Evolutionary conservation across 2,113 vertebrate species (phyloP).

Genomic region (Myiagra hebetior): DNA sequence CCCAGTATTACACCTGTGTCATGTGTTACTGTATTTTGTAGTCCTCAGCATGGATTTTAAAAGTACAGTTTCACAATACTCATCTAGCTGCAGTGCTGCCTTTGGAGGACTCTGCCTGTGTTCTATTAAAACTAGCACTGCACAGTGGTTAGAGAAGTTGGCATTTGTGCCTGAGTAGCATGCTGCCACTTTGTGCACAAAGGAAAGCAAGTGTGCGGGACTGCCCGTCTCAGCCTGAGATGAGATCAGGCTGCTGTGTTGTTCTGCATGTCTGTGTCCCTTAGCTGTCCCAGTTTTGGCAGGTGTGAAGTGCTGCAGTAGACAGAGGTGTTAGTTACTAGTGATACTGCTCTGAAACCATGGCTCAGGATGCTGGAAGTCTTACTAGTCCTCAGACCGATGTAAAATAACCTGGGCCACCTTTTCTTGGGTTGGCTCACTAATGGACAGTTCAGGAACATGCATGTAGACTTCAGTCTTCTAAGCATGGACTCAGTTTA

Average conservation of each 20-base stretch:
- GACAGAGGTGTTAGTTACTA: neutral
- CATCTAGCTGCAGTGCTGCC: neutral
- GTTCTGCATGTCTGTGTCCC: neutral
- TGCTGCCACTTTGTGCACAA: accelerated
- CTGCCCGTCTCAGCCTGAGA: neutral
- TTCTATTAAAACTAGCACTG: neutral
- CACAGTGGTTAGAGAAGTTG: neutral
- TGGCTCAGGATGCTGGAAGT: neutral
- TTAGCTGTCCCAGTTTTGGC: neutral
- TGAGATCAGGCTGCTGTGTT: neutral
- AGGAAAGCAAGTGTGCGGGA: neutral
- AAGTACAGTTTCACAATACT: neutral
- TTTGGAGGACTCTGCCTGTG: neutral
- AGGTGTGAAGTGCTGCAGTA: neutral
- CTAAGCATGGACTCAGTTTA: neutral
- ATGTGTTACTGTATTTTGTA: neutral
- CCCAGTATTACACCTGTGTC: neutral
- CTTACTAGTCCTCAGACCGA: neutral
- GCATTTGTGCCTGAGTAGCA: neutral
- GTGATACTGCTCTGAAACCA: neutral
- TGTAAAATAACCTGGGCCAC: neutral
- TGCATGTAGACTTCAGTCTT: neutral
- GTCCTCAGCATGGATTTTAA: neutral
- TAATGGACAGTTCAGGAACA: neutral
- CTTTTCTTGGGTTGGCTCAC: neutral